Evolutionary conservation across 1,140 invertebrate species (phyloP), one percentile per base, ranked within the genome.

Genomic region (Caenorhabditis briggsae): DNA sequence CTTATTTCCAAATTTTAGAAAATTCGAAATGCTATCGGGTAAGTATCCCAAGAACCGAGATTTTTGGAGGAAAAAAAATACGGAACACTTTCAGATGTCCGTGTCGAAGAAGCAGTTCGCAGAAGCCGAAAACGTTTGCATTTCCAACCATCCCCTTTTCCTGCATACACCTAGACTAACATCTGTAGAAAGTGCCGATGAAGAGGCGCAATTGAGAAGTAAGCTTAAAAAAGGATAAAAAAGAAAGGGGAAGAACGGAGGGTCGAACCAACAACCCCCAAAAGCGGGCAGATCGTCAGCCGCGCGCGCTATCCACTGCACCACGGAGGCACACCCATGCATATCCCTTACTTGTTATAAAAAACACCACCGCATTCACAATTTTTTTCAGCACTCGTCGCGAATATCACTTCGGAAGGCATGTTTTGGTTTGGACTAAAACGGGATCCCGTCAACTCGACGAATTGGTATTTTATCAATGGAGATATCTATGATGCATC

Each of bases 401-500:
- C 33, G 5, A 1, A 6, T 5, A 2, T 70, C 20, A 18, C 59
- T 11, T 16, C 5, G 5, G 64, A 70, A 43, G 64, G 64, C 18
- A 70, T 70, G 64, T 70, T 70, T n/a, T 70, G 64, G 64, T 70
- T 70, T 14, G 64, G 64, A n/a, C 41, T 70, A 18, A 70, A 70
- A 70, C 64, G 64, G 12, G 64, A 70, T n/a, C 64, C 64, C 2
- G 8, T 33, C 9, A 70, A 70, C 41, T 70, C 64, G 1, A 18
- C 64, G 8, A 70, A 70, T 46, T 70, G 64, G 64, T 46, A 70
- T 70, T 70, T 70, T 18, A 70, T 70, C 16, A 70, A 70, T 16
- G 64, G 64, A 70, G 64, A 70, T 14, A 18, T n/a, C 14, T 70
- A 70, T 18, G 64, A 70, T 70, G 11, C 64, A 7, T 43, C 33